Percentiles rank a stretch among this genome's conserved stretches.
Evolutionary conservation across 2,113 vertebrate genomes (phyloP).

Genomic region (Columba janthina): DNA sequence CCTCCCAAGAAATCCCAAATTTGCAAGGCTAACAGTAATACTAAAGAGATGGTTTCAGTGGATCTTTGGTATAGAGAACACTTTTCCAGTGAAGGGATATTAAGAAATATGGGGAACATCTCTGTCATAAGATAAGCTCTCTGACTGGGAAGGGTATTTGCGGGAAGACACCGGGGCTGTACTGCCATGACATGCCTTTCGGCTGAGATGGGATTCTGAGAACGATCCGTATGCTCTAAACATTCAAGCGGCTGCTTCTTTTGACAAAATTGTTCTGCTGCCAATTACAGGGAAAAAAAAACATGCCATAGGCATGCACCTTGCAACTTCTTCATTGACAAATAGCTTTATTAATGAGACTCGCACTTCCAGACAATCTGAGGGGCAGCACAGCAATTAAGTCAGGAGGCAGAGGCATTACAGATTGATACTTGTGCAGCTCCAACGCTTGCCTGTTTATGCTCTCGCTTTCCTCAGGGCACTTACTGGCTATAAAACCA

Average conservation of each 20-base stretch:
- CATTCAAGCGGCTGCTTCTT: not conserved
- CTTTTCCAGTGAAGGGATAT: not conserved
- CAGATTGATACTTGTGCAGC: not conserved
- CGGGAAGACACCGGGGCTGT: not conserved
- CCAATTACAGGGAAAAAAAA: not conserved
- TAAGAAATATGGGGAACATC: not conserved
- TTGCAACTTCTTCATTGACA: not conserved
- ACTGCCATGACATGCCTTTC: not conserved
- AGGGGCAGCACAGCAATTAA: not conserved
- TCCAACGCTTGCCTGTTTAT: not conserved
- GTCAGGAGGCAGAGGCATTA: not conserved
- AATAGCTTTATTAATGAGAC: not conserved
- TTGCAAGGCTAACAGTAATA: constrained; percentile 8
- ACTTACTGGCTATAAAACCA: not conserved
- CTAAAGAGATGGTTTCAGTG: not conserved
- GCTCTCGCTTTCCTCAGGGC: not conserved
- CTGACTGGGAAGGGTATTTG: not conserved
- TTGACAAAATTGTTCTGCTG: not conserved
- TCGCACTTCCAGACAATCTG: not conserved
- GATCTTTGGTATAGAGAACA: not conserved
- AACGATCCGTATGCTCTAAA: constrained; percentile 2
- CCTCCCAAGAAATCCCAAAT: constrained; percentile 40
- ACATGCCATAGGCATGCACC: not conserved
- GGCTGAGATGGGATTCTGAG: not conserved
- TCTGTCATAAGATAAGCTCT: not conserved